Percentiles rank a stretch among this genome's conserved stretches.
Evolutionary conservation across 2,113 vertebrate species (phyloP).

Genomic region (Tor tambroides): DNA sequence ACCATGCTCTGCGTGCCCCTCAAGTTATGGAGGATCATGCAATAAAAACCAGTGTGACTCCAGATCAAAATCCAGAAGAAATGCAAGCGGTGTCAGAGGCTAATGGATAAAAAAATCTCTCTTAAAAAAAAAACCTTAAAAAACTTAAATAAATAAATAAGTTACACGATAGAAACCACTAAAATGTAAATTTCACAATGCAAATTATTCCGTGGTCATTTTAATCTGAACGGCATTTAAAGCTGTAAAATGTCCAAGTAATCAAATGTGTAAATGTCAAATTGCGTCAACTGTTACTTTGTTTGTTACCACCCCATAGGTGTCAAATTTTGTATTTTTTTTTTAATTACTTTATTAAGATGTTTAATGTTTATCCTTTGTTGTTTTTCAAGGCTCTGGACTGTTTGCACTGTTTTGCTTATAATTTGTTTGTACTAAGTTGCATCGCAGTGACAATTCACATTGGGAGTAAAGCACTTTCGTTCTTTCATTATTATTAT

Average conservation of each 20-base stretch:
- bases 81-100: slow-evolving; percentile 61
- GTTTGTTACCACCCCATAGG: not conserved
- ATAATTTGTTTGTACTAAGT: slow-evolving; percentile 48
- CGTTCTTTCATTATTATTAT: not conserved
- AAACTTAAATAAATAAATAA: not conserved
- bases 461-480: slow-evolving; percentile 64
- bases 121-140: not conserved
- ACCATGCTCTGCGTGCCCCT: slow-evolving; percentile 86
- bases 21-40: slow-evolving; percentile 82
- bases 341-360: not conserved
- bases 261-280: not conserved
- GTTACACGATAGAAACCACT: slow-evolving; percentile 1
- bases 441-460: slow-evolving; percentile 29
- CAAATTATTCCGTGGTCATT: not conserved
- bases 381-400: slow-evolving; percentile 15
- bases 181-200: not conserved
- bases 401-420: slow-evolving; percentile 66
- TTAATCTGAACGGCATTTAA: not conserved
- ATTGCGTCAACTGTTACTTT: slow-evolving; percentile 7
- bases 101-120: not conserved
- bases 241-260: not conserved
- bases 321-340: not conserved
- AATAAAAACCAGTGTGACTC: slow-evolving; percentile 84
- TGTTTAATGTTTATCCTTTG: slow-evolving; percentile 31
- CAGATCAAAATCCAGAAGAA: slow-evolving; percentile 73